These are phyloP conservation scores for Cyclargus thomasi DNA, from an alignment of 1,140 invertebrate species.

Conservation along the genomic window DNA sequence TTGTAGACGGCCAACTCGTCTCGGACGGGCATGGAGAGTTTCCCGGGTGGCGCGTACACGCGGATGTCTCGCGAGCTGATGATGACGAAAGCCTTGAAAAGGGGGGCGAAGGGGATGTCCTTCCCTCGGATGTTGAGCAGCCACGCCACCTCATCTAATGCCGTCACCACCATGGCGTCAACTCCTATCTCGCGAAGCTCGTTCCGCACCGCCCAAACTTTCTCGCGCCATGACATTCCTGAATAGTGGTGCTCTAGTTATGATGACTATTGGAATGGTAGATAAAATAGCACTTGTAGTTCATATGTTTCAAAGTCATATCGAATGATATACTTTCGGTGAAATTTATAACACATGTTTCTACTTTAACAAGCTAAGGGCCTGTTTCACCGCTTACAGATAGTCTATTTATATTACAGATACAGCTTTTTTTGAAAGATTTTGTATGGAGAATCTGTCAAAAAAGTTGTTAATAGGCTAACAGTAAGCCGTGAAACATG, in stretches of 20 bases:
- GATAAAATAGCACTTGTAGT: too few relatives aligned
- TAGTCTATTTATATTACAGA: too few relatives aligned
- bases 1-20: conserved; percentile 77
- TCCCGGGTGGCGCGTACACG: conserved; percentile 78
- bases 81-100: conserved; percentile 86
- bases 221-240: conserved; percentile 83
- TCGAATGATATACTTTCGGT: too few relatives aligned
- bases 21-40: conserved; percentile 73
- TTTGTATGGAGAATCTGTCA: too few relatives aligned
- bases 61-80: conserved; percentile 79
- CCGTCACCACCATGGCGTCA: conserved; percentile 89
- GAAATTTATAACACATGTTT: too few relatives aligned
- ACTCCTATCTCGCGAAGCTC: conserved; percentile 80
- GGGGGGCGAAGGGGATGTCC: conserved; percentile 92
- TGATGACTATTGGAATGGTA: too few relatives aligned
- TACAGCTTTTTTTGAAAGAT: too few relatives aligned
- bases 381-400: too few relatives aligned
- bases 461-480: too few relatives aligned
- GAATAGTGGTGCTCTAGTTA: conserved; percentile 38
- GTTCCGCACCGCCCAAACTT: conserved; percentile 81
- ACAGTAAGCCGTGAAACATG: too few relatives aligned
- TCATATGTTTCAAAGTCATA: too few relatives aligned
- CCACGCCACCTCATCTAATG: conserved; percentile 95
- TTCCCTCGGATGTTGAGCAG: conserved; percentile 94
- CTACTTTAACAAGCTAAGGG: too few relatives aligned